These are phyloP conservation scores for Drosophila kambysellisi DNA, from an alignment of 2,888 invertebrate species.

Conservation along the genomic window DNA sequence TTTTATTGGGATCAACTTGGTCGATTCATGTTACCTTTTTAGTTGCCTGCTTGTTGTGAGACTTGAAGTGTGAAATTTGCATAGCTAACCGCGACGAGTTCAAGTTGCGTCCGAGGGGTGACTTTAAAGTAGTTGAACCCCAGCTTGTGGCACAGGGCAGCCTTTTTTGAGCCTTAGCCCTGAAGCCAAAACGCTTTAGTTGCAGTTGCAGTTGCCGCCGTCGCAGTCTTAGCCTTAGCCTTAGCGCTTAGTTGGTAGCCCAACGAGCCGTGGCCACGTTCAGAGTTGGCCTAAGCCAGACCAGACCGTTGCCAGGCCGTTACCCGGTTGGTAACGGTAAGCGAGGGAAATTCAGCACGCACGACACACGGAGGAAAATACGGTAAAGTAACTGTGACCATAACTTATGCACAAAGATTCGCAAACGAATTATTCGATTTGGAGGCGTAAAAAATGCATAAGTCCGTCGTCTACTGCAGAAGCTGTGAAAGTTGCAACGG, in stretches of 20 bases:
- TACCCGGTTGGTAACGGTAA: slow-evolving; percentile 66
- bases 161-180: slow-evolving; percentile 26
- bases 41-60: slow-evolving; percentile 7
- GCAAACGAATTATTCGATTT: slow-evolving; percentile 74
- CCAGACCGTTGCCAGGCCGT: neutral
- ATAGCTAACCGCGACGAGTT: slow-evolving; percentile 30
- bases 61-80: slow-evolving; percentile 73
- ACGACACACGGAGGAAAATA: slow-evolving; percentile 63
- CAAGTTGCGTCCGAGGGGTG: slow-evolving; percentile 15
- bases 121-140: slow-evolving; percentile 22
- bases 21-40: slow-evolving; percentile 6
- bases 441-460: slow-evolving; percentile 72
- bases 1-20: neutral
- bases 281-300: slow-evolving; percentile 1
- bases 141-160: slow-evolving; percentile 41
- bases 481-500: slow-evolving; percentile 76
- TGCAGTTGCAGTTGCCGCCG: slow-evolving; percentile 18
- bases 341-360: slow-evolving; percentile 76
- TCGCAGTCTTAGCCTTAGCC: slow-evolving; percentile 28
- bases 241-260: slow-evolving; percentile 67
- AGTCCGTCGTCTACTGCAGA: slow-evolving; percentile 68
- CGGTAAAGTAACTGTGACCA: slow-evolving; percentile 75
- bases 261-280: slow-evolving; percentile 72
- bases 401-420: slow-evolving; percentile 79
- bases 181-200: slow-evolving; percentile 21